Conservation (phyloP, 2,797 vertebrate genomes). For the Smutsia gigantea region DNA sequence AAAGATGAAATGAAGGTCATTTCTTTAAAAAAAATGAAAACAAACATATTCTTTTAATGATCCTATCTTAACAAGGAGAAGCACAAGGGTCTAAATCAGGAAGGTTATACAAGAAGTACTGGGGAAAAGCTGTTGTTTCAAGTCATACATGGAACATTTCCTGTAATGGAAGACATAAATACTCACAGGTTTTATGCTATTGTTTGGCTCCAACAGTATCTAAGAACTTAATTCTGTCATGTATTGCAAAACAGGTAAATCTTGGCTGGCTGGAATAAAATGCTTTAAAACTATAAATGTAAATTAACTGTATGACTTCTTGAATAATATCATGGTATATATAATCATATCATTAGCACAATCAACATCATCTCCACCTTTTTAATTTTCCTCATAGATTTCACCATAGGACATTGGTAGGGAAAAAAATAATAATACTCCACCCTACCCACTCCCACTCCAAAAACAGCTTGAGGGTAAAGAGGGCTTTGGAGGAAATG, state of each 20-base stretch:
- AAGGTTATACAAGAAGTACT: neutral
- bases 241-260: neutral
- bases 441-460: rapidly evolving
- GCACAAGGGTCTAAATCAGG: neutral
- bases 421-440: neutral
- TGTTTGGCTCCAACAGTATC: neutral
- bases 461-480: neutral
- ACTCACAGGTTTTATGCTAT: neutral
- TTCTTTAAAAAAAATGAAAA: neutral
- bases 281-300: neutral
- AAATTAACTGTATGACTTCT: neutral
- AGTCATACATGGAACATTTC: neutral
- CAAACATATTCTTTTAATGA: neutral
- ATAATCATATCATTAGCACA: neutral
- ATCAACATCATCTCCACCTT: neutral
- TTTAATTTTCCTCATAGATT: neutral
- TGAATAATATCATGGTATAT: neutral
- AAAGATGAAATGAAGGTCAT: slow-evolving; percentile 39
- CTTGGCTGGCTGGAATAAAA: neutral
- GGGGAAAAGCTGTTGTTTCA: neutral
- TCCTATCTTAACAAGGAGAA: slow-evolving; percentile 15
- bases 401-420: neutral
- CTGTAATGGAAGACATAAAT: neutral
- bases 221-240: neutral
- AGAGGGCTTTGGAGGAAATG: neutral